A percentile compares a stretch with the other conserved stretches of the same genome.
Evolutionary conservation across 1,140 invertebrate species (phyloP).

Genomic region (Bombus superbus): DNA sequence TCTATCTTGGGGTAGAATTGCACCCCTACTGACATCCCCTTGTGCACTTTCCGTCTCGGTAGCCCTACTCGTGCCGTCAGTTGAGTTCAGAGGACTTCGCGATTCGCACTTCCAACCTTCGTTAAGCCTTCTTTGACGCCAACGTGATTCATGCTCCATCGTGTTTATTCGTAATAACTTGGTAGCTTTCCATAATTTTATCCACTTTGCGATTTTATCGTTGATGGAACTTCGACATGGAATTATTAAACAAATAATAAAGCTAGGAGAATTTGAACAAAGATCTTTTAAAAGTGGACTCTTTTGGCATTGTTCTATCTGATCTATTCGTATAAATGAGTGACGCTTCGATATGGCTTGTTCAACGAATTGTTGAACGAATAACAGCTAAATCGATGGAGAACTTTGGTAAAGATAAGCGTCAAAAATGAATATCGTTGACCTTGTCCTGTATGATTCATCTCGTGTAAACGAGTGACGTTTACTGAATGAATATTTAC

Average conservation of each 20-base stretch:
- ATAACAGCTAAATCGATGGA: background rate
- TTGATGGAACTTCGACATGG: no score
- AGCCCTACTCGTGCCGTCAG: slow-evolving; percentile 63
- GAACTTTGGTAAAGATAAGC: background rate
- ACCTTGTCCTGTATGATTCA: background rate
- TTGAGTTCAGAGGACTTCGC: slow-evolving; percentile 71
- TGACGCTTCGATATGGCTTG: background rate
- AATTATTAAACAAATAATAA: no score
- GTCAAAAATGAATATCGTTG: background rate
- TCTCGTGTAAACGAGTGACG: background rate
- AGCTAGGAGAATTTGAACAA: no score
- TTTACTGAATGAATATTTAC: background rate
- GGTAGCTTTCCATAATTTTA: background rate
- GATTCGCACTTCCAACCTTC: slow-evolving; percentile 63
- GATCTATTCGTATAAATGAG: background rate
- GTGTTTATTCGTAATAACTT: background rate
- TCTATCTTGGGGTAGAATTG: slow-evolving; percentile 47
- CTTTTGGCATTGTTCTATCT: no score
- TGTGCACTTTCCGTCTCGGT: slow-evolving; percentile 61
- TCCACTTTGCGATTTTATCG: no score
- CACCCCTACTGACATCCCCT: slow-evolving; percentile 38
- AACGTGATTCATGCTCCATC: background rate
- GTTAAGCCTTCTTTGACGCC: slow-evolving; percentile 6
- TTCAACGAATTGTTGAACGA: no score
- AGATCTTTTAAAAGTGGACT: no score